These are phyloP conservation scores for Erpornis zantholeuca DNA, from an alignment of 2,113 vertebrate species.

Conservation along the genomic window DNA sequence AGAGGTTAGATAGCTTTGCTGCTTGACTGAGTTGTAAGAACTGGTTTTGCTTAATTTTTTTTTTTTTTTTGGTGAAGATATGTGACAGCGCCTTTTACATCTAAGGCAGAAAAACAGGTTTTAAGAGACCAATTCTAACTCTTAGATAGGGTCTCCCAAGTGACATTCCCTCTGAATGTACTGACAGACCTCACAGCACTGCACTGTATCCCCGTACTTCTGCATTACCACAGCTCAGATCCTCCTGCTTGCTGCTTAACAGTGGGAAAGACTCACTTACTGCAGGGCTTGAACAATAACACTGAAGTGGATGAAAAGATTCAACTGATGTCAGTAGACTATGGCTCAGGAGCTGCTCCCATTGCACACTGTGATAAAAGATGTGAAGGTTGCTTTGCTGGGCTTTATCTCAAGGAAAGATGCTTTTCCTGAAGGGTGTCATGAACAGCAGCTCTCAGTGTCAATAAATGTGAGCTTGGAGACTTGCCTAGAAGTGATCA, in stretches of 20 bases:
- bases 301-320: not conserved
- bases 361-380: not conserved
- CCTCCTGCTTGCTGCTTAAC: not conserved
- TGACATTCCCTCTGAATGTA: not conserved
- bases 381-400: not conserved
- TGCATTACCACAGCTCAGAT: not conserved
- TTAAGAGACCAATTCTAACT: not conserved
- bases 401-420: not conserved
- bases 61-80: not conserved
- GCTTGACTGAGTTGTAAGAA: not conserved
- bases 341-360: not conserved
- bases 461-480: not conserved
- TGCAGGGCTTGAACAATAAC: not conserved
- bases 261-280: not conserved
- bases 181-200: not conserved
- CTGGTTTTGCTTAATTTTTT: not conserved
- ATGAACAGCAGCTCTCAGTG: not conserved
- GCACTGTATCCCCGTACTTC: not conserved
- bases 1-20: not conserved
- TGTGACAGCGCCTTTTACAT: not conserved
- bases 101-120: not conserved
- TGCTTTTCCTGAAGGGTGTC: not conserved
- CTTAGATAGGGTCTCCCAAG: not conserved
- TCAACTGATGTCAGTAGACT: not conserved
- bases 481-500: not conserved